Evolutionary conservation across 2,113 vertebrate genomes (phyloP), one percentile per base, ranked within the genome.

Genomic region (Gobius niger): DNA sequence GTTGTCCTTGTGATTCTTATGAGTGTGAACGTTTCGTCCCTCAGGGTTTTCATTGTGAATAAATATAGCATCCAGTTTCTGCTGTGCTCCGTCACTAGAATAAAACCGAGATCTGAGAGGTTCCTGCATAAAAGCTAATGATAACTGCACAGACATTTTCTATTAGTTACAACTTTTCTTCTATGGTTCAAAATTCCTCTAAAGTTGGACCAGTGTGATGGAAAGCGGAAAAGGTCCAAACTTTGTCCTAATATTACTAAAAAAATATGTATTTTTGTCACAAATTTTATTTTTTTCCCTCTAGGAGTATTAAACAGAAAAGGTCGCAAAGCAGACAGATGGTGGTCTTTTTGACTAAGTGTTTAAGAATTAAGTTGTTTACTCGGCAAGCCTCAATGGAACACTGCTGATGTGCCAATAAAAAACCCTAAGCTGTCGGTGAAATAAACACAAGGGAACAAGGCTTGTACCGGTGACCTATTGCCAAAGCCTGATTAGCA

Each of bases 1-100:
- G 46, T 56, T 80, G 67, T 76, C 12, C 67, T 75, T 50, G 67
- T 70, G 61, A 18, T 52, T 63, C 47, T 61, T 68, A 60, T 63
- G 60, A 34, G 46, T 82, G 41, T 67, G 41, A 47, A 70, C 61
- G 72, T 52, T 41, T 8, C 50, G 4, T 12, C 49, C 66, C 46
- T 47, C 7, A 51, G 63, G 44, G 50, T 19, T 9, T 44, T 51
- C 7, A 57, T 52, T 54, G 7, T 44, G 53, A 73, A 59, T 67
- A 72, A 69, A 56, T 67, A 46, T 19, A 72, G 40, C 60, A 44
- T 57, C 34, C 71, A 64, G 47, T 67, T 40, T 14, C 14, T 57
- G 8, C 50, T 34, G 60, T 73, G 40, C 70, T 61, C 70, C 56
- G 46, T 56, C 40, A 61, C 62, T 53, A 59, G 13, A 46, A 18